Base-by-base conservation (phyloP, 2,888 invertebrate genomes). In the Tetragonula carbonaria region DNA sequence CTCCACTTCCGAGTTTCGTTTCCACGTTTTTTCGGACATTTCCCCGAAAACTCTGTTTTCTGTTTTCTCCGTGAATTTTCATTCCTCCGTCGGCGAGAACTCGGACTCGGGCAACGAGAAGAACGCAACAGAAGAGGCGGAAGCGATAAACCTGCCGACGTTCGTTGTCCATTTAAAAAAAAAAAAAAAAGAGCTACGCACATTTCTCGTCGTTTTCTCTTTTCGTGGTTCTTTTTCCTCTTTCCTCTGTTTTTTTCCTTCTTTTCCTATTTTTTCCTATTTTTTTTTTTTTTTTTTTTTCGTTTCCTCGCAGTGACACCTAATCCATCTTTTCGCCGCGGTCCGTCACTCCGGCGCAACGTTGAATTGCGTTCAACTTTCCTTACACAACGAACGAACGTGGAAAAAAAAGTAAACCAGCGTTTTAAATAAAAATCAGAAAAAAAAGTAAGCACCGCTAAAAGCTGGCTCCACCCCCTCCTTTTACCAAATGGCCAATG, bases 381-480 rank as follows among this genome's bases (percentile, higher is more conserved):
- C 83, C 84, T 90, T 86, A 86, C 84, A 89, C 83, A 89, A 88
- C 88, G 90, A 91, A 89, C 92, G 90, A 89, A 91, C 90, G 90
- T 85, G 87, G 87, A 81, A 90, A 90, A 90, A 84, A 90, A 84
- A 89, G 87, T 91, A 90, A 91, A 93, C 93, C 93, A 93, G 93
- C 93, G 93, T 93, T 92, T 74, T 84, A 87, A 89, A 86, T 89
- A 82, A 91, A 90, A 90, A 90, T 87, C 80, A 89, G 86, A 87
- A 86, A 86, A 86, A 92, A 88, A 92, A 91, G 91, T 91, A 93
- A 93, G 92, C 93, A 93, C 93, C 94, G 94, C 93, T 93, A 93
- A 91, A 91, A 93, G 94, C 94, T 94, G 94, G 94, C 94, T 94
- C 94, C 94, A 94, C 93, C 94, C 94, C 94, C 94, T 94, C 93